Percentiles rank a stretch among this genome's conserved stretches.
phyloP scores from a whole-genome alignment of 2,888 invertebrate species.

The Cantharis rufa region DNA sequence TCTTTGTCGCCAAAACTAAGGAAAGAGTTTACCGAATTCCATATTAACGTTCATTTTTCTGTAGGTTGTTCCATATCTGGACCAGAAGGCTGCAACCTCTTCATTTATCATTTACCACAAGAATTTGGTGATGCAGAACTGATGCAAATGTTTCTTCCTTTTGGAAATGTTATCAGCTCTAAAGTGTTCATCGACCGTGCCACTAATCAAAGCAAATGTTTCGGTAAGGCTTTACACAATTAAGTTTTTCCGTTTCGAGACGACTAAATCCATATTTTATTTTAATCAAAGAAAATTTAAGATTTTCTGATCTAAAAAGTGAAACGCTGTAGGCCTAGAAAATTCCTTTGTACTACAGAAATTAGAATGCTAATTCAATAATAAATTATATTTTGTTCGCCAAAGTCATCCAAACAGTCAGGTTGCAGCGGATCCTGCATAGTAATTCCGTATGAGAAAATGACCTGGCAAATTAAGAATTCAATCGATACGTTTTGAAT shows the following conservation, averaged over 20 bases:
- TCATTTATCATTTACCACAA: constrained; percentile 99
- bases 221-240: constrained; percentile 73
- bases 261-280: background rate
- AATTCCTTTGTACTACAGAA: background rate
- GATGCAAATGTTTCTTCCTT: constrained; percentile 99
- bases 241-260: background rate
- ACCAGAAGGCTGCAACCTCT: constrained; percentile 99
- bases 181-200: constrained; percentile 99
- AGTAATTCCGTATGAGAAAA: background rate
- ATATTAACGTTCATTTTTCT: background rate
- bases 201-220: constrained; percentile 99
- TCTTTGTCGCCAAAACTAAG: background rate
- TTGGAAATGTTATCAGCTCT: constrained; percentile 99
- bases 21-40: background rate
- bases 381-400: background rate
- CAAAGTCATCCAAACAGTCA: background rate
- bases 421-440: background rate
- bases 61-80: constrained; percentile 93
- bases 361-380: background rate
- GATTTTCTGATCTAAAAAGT: background rate
- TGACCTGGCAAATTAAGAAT: background rate
- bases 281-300: background rate
- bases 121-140: constrained; percentile 99
- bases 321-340: too few relatives aligned
- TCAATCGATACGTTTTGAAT: background rate